phyloP scores from a whole-genome alignment of 2,888 invertebrate genomes.

The Ormyrus thymus region DNA sequence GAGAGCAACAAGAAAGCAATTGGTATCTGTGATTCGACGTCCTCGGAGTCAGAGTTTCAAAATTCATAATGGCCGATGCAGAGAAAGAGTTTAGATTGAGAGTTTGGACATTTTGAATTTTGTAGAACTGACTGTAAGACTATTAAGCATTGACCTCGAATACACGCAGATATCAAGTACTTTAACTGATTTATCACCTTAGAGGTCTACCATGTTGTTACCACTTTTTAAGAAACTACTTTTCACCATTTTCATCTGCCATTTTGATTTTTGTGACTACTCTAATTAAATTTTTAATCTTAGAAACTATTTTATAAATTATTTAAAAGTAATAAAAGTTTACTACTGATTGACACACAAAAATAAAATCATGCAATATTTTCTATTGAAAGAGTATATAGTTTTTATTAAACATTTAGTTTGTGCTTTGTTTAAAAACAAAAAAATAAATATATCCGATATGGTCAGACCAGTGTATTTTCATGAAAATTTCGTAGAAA shows the following conservation, averaged over 20 bases:
- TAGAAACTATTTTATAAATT: not conserved
- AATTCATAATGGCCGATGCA: slow-evolving; percentile 51
- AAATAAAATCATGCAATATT: too few relatives aligned
- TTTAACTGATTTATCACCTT: not conserved
- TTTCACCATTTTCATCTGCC: slow-evolving; percentile 1
- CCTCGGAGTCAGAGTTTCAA: slow-evolving; percentile 15
- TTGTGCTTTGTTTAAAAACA: too few relatives aligned
- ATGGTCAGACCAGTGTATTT: too few relatives aligned
- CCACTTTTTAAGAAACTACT: not conserved
- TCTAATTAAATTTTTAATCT: not conserved
- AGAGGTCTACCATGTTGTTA: not conserved
- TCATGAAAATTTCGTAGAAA: too few relatives aligned
- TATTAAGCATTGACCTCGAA: not conserved
- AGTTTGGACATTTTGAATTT: slow-evolving; percentile 52
- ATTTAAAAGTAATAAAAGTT: too few relatives aligned
- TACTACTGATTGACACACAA: too few relatives aligned
- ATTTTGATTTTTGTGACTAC: slow-evolving; percentile 36
- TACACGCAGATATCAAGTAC: slow-evolving; percentile 14
- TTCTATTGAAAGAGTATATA: too few relatives aligned
- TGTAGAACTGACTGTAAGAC: slow-evolving; percentile 11
- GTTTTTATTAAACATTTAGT: too few relatives aligned
- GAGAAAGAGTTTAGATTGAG: not conserved
- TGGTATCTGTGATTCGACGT: not conserved
- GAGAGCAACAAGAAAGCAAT: not conserved
- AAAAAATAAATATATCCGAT: too few relatives aligned